Base-by-base conservation (phyloP, 1,140 invertebrate species). In the Drosophila sechellia region DNA sequence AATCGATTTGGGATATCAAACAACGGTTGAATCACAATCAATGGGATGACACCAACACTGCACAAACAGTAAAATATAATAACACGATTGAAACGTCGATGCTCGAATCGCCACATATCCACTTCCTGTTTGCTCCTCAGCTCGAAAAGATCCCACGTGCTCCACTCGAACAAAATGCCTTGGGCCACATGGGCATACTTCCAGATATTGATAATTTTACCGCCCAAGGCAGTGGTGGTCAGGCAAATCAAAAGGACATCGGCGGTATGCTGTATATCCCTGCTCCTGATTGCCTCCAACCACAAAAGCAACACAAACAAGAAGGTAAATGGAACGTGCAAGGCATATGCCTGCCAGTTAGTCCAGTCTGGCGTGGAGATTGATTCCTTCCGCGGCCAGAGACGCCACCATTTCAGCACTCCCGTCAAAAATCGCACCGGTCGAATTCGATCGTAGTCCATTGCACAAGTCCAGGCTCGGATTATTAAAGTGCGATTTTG, bases 191-290 rank as follows among this genome's bases (percentile, higher is more conserved):
- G 39, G 6, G 48, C 56, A 13, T 65, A 37, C 0, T 25, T 39
- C 78, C 78, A 89, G 17, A 75, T 85, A 31, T 90, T 90, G 2
- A 79, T 10, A 1, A 74, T 66, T 43, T 90, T 77, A 3, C 53
- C 61, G 5, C 39, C 25, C 40, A 89, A 50, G 2, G 64, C 65
- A 0, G 76, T 72, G 25, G 81, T 80, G 31, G 81, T 81, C 8
- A 90, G 22, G 10, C 78, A 50, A n/a, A 89, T 75, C 15, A 90
- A 55, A 0, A 90, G 37, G 5, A 90, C 64, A 42, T 81, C 71
- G 2, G 68, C 54, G 0, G 70, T 66, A 25, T 81, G 71, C 27
- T 81, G 55, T 0, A 89, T 72, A 22, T 85, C 75, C 6, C 27
- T 31, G 37, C 78, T 72, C 15, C 43, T 11, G 1, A 85, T 10